Base-by-base conservation (phyloP, 2,888 invertebrate genomes). In the Melinopterus prodromus region DNA sequence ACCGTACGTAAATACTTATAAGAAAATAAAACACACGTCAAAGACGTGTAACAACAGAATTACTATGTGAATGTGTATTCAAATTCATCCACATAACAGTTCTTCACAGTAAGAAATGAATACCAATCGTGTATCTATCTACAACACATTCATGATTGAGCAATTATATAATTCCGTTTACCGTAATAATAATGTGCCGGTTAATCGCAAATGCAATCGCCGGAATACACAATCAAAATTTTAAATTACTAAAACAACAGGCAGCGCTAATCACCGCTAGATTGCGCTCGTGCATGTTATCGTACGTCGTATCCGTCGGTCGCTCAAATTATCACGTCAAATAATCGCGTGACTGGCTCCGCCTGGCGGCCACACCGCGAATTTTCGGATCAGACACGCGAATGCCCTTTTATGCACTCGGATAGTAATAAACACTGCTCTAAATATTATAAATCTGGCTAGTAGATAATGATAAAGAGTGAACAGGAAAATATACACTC, bases 271-370 rank as follows among this genome's bases (percentile, higher is more conserved):
- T 53, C 53, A 12, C 12, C 53, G 53, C 53, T 53, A 53, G 53
- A 53, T 53, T 53, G 53, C 53, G 53, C 53, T 53, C 53, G 53
- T 53, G 53, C 53, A 53, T 53, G 53, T 53, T 53, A 53, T 53
- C 53, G 53, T 53, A 9, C 12, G 3, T 53, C 53, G 53, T 53
- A 53, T 53, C 53, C 53, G 53, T 53, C 53, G 53, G 9, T 1
- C 53, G 53, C 53, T 53, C 53, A 53, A 53, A 53, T 53, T 53
- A 53, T 53, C 53, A 53, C 53, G 53, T 53, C 53, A 53, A 53
- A 53, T 53, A 53, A 53, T 53, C 53, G 53, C 53, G 53, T 53
- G 53, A 53, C 53, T 53, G 7, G 53, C 53, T 53, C 53, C 53
- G 53, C 53, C 53, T 53, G 53, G 53, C 53, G 53, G 53, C 53